These are phyloP conservation scores for Megathymus violae DNA, from an alignment of 1,140 invertebrate genomes.

Conservation along the genomic window DNA sequence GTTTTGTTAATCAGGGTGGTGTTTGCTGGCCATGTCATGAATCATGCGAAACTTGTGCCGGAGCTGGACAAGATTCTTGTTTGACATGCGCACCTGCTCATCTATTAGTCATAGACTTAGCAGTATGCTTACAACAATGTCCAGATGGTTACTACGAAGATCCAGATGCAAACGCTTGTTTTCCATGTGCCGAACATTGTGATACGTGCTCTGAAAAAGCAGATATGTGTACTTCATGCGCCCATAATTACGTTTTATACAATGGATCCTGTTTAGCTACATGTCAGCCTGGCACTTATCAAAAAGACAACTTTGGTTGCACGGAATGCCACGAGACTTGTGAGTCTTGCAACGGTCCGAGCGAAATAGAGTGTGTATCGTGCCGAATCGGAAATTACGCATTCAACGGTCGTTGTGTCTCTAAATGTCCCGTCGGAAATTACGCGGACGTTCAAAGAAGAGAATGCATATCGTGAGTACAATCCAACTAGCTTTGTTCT, in stretches of 20 bases:
- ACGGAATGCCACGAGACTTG: constrained; percentile 90
- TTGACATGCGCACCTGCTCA: constrained; percentile 91
- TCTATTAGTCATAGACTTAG: constrained; percentile 89
- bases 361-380: constrained; percentile 90
- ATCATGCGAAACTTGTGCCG: constrained; percentile 92
- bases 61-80: constrained; percentile 91
- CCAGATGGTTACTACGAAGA: constrained; percentile 93
- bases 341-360: constrained; percentile 91
- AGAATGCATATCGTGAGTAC: constrained; percentile 86
- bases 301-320: constrained; percentile 91
- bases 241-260: constrained; percentile 90
- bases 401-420: constrained; percentile 86
- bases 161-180: constrained; percentile 88
- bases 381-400: constrained; percentile 88
- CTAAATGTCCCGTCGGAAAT: constrained; percentile 87
- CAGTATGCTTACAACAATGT: constrained; percentile 91
- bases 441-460: constrained; percentile 89
- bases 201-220: constrained; percentile 91
- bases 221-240: constrained; percentile 91
- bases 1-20: constrained; percentile 90
- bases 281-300: constrained; percentile 91
- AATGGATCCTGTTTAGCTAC: constrained; percentile 91
- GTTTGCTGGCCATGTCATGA: constrained; percentile 92
- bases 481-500: constrained; percentile 34
- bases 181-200: constrained; percentile 90